Conservation (phyloP, 1,140 invertebrate genomes). For the Zaprionus ornatus region DNA sequence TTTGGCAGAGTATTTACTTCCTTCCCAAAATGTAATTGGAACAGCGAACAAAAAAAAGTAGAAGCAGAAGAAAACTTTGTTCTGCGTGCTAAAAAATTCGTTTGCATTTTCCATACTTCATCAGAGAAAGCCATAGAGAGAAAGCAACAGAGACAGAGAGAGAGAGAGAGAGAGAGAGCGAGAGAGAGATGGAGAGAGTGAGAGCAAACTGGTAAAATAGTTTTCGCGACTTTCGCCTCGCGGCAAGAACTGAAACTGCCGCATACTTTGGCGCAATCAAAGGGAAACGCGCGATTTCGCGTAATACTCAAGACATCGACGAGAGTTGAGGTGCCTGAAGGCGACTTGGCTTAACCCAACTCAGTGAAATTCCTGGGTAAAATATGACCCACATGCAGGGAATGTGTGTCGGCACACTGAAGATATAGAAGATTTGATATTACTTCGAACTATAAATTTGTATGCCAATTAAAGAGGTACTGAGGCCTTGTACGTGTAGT, state of each 20-base stretch:
- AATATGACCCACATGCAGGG: background rate
- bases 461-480: too few species aligned
- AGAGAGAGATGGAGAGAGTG: background rate
- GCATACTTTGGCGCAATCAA: slow-evolving; percentile 13
- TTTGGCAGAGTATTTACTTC: slow-evolving; percentile 50
- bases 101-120: slow-evolving; percentile 72
- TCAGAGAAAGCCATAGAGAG: slow-evolving; percentile 30
- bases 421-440: background rate
- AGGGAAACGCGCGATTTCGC: slow-evolving; percentile 3
- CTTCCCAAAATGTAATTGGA: slow-evolving; percentile 53
- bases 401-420: background rate
- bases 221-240: slow-evolving; percentile 9
- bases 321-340: background rate
- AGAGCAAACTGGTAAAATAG: background rate
- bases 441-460: too few species aligned
- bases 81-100: slow-evolving; percentile 65
- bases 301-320: background rate
- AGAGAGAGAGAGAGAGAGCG: background rate
- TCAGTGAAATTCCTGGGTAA: background rate
- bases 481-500: too few species aligned
- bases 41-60: slow-evolving; percentile 10
- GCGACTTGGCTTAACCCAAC: background rate
- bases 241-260: background rate
- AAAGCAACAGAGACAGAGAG: background rate
- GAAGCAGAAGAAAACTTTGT: slow-evolving; percentile 17